These are phyloP conservation scores for Takifugu flavidus DNA, from an alignment of 2,113 vertebrate genomes.

Conservation along the genomic window DNA sequence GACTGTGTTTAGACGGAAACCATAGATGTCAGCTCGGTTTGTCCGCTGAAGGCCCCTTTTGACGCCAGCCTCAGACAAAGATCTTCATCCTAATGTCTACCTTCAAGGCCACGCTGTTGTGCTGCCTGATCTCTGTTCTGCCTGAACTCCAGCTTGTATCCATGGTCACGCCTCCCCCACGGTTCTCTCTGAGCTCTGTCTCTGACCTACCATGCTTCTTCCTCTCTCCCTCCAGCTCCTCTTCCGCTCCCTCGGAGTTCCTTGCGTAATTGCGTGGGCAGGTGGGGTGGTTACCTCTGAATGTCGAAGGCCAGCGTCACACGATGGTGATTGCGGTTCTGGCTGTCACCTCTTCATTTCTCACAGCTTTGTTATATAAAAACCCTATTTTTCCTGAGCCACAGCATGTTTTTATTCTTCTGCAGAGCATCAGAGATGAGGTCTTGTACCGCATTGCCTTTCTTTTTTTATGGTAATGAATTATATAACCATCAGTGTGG, in stretches of 20 bases:
- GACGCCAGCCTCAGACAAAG: slow-evolving; percentile 34
- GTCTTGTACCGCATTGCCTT: slow-evolving; percentile 18
- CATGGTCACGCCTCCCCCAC: slow-evolving; percentile 14
- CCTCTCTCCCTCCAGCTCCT: slow-evolving; percentile 4
- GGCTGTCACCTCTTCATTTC: neutral
- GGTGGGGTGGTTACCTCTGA: slow-evolving; percentile 32
- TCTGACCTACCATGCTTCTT: slow-evolving; percentile 19
- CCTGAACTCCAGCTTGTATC: slow-evolving; percentile 27
- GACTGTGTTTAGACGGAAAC: slow-evolving; percentile 12
- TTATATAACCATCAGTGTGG: slow-evolving; percentile 37
- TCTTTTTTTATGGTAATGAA: slow-evolving; percentile 45
- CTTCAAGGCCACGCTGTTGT: slow-evolving; percentile 21
- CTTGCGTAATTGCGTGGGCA: slow-evolving; percentile 46
- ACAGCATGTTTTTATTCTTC: slow-evolving; percentile 8
- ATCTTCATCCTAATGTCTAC: slow-evolving; percentile 14
- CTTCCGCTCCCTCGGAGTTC: slow-evolving; percentile 3
- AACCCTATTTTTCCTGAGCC: neutral
- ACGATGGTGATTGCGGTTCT: neutral
- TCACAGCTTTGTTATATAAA: neutral
- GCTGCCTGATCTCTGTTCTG: neutral
- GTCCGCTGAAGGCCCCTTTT: slow-evolving; percentile 26
- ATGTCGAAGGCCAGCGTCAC: slow-evolving; percentile 27
- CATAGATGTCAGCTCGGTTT: slow-evolving; percentile 5
- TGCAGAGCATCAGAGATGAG: slow-evolving; percentile 33
- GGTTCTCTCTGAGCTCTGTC: slow-evolving; percentile 13